Percentiles rank a stretch among this genome's conserved stretches.
Conservation (phyloP, 1,140 invertebrate species). For the Leucophenga varia region DNA sequence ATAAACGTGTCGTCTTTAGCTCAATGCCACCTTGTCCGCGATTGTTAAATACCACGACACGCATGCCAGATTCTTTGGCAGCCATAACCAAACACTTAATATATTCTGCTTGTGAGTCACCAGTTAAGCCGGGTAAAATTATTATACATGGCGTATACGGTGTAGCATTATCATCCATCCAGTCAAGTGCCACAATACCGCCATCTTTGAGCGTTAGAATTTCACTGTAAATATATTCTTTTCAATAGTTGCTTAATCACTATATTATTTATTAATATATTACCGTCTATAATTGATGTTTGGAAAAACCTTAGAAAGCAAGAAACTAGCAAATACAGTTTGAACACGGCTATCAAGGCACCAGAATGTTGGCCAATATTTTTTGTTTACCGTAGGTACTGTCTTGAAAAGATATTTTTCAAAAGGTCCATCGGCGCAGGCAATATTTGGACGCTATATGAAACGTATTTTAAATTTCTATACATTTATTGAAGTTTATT, state of each 20-base stretch:
- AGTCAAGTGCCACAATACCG: constrained; percentile 78
- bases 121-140: constrained; percentile 75
- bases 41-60: constrained; percentile 75
- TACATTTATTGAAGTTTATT: background rate
- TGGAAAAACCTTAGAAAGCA: constrained; percentile 62
- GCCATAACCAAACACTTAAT: constrained; percentile 71
- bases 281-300: constrained; percentile 62
- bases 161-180: constrained; percentile 60
- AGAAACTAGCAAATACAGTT: constrained; percentile 70
- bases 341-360: constrained; percentile 76
- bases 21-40: constrained; percentile 71
- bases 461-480: background rate
- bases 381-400: constrained; percentile 62
- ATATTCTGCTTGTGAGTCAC: constrained; percentile 74
- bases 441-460: constrained; percentile 10
- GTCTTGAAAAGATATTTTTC: background rate
- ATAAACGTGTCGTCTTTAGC: constrained; percentile 76
- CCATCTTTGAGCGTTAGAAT: constrained; percentile 73
- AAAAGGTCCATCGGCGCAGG: constrained; percentile 6
- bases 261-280: constrained; percentile 6
- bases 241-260: background rate
- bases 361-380: constrained; percentile 81
- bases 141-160: constrained; percentile 66
- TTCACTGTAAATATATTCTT: constrained; percentile 60
- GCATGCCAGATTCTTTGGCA: constrained; percentile 64